These are phyloP conservation scores for Thalassarche chlororhynchos DNA, from an alignment of 2,113 vertebrate genomes.

Conservation along the genomic window DNA sequence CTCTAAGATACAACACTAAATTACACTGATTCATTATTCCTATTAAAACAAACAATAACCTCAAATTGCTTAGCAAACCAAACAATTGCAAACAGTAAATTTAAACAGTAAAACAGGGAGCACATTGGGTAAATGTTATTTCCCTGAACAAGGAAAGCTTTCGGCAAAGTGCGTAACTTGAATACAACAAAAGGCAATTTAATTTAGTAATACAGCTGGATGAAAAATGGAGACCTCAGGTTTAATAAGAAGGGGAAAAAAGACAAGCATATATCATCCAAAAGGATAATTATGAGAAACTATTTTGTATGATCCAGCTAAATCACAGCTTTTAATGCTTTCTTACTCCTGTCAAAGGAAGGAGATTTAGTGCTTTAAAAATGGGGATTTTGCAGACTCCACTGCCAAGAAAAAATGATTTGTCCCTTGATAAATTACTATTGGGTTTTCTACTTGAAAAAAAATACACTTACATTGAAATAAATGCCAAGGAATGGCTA, in stretches of 20 bases:
- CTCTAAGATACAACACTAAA: slow-evolving; percentile 62
- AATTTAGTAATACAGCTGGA: slow-evolving; percentile 85
- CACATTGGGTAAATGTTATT: slow-evolving; percentile 77
- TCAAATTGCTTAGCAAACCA: slow-evolving; percentile 73
- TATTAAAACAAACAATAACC: slow-evolving; percentile 80
- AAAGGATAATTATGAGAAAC: slow-evolving; percentile 89
- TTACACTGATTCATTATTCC: slow-evolving; percentile 81
- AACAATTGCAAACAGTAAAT: slow-evolving; percentile 78
- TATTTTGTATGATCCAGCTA: slow-evolving; percentile 87
- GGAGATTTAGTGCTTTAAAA: slow-evolving; percentile 86
- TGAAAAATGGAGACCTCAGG: slow-evolving; percentile 86
- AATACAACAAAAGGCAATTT: slow-evolving; percentile 86
- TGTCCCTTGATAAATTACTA: slow-evolving; percentile 87
- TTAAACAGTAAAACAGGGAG: slow-evolving; percentile 70
- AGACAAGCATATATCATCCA: slow-evolving; percentile 86
- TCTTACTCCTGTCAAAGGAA: slow-evolving; percentile 84
- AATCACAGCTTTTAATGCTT: slow-evolving; percentile 89
- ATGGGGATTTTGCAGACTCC: slow-evolving; percentile 86
- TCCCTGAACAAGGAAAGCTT: slow-evolving; percentile 77
- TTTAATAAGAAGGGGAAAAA: slow-evolving; percentile 82
- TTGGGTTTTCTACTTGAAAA: slow-evolving; percentile 80
- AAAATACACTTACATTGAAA: slow-evolving; percentile 84
- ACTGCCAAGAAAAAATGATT: slow-evolving; percentile 86
- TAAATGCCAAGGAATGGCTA: slow-evolving; percentile 82
- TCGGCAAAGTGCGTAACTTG: slow-evolving; percentile 79